Percentiles rank a stretch among this genome's conserved stretches.
Evolutionary conservation across 2,797 vertebrate species (phyloP).

Genomic region (Pelodytes ibericus): DNA sequence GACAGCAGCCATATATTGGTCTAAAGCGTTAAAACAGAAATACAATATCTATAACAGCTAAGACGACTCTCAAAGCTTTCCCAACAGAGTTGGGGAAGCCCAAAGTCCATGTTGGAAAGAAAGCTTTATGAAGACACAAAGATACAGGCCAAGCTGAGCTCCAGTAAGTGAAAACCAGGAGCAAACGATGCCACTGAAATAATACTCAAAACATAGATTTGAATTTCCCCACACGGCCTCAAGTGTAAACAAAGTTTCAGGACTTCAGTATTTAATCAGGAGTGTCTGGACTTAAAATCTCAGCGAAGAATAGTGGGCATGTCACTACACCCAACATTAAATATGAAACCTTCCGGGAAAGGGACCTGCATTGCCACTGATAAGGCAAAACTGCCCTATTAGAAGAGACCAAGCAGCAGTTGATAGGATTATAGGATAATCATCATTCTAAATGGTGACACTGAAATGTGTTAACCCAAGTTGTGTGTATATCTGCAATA

Average conservation of each 20-base stretch:
- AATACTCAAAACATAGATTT: conserved; percentile 56
- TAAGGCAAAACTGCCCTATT: too few species aligned
- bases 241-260: conserved; percentile 77
- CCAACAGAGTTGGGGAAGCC: conserved; percentile 94
- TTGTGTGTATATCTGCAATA: too few species aligned
- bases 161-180: conserved; percentile 79
- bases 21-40: conserved; percentile 77
- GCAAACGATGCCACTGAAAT: conserved; percentile 74
- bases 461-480: too few species aligned
- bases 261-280: conserved; percentile 56
- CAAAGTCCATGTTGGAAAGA: conserved; percentile 80
- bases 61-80: conserved; percentile 86
- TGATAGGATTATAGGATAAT: too few species aligned
- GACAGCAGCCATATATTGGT: conserved; percentile 88
- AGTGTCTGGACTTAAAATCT: too few species aligned
- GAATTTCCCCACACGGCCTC: conserved; percentile 71
- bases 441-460: too few species aligned
- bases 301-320: too few species aligned
- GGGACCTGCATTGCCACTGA: too few species aligned
- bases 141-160: conserved; percentile 92
- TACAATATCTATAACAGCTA: conserved; percentile 85
- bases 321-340: too few species aligned
- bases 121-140: conserved; percentile 85
- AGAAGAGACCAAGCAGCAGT: too few species aligned
- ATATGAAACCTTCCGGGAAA: too few species aligned